These are phyloP conservation scores for Oncorhynchus mykiss DNA, from an alignment of 2,113 vertebrate genomes.

Conservation along the genomic window DNA sequence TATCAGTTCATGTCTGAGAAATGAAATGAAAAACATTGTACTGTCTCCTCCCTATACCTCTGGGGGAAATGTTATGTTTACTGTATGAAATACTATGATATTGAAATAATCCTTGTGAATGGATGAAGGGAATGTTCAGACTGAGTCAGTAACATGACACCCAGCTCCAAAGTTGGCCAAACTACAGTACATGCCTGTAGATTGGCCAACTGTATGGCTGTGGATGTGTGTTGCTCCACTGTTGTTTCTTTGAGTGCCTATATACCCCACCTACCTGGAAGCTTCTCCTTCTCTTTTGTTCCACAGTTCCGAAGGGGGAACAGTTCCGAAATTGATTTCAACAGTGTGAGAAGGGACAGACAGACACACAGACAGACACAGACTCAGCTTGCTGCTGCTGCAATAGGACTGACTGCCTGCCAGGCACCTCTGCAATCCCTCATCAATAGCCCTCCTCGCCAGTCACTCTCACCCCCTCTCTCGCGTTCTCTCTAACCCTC, in stretches of 20 bases:
- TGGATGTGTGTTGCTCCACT: slow-evolving; percentile 34
- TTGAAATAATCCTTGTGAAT: too few species aligned
- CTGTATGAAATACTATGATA: too few species aligned
- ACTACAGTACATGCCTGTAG: too few species aligned
- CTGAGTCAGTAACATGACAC: too few species aligned
- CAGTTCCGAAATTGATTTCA: slow-evolving; percentile 86
- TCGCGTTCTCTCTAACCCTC: too few species aligned
- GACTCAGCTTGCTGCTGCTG: slow-evolving; percentile 47
- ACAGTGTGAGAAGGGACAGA: slow-evolving; percentile 89
- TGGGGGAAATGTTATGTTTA: too few species aligned
- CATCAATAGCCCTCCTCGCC: background rate
- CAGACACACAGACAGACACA: slow-evolving; percentile 44
- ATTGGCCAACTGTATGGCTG: slow-evolving; percentile 43
- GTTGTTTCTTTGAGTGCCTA: slow-evolving; percentile 24
- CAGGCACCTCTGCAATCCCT: slow-evolving; percentile 15
- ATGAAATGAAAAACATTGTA: too few species aligned
- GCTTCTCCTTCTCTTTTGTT: slow-evolving; percentile 77
- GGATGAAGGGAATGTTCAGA: too few species aligned
- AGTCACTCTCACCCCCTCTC: too few species aligned
- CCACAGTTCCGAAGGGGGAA: slow-evolving; percentile 85
- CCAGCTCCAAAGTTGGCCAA: too few species aligned
- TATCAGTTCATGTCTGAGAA: too few species aligned
- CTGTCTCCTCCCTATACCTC: too few species aligned
- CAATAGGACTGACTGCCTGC: slow-evolving; percentile 21
- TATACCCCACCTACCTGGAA: slow-evolving; percentile 62